phyloP scores from a whole-genome alignment of 2,797 vertebrate genomes.

The Microctenopoma stevenorrisi region DNA sequence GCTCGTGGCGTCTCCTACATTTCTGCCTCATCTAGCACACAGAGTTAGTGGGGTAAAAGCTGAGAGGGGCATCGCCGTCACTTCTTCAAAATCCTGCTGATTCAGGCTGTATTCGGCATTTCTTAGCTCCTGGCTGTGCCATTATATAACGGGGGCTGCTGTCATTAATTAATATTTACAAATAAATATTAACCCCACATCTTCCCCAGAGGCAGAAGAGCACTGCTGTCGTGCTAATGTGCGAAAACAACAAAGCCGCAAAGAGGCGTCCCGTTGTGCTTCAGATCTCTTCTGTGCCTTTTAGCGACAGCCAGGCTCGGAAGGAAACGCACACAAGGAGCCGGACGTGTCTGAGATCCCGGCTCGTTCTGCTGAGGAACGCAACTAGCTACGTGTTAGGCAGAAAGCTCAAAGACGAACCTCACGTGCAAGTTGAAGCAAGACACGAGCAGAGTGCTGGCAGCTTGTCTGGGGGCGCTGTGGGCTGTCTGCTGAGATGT shows the following conservation, averaged over 20 bases:
- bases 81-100: slow-evolving; percentile 56
- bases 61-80: slow-evolving; percentile 52
- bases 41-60: slow-evolving; percentile 50
- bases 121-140: slow-evolving; percentile 44
- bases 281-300: slow-evolving; percentile 51
- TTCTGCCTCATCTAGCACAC: slow-evolving; percentile 67
- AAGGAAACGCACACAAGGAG: slow-evolving; percentile 20
- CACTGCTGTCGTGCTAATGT: slow-evolving; percentile 65
- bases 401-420: slow-evolving; percentile 37
- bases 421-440: slow-evolving; percentile 37
- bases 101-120: slow-evolving; percentile 57
- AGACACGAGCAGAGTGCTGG: slow-evolving; percentile 58
- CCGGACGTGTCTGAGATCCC: slow-evolving; percentile 44
- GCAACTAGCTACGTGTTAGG: slow-evolving; percentile 39
- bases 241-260: slow-evolving; percentile 58
- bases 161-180: slow-evolving; percentile 81
- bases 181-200: slow-evolving; percentile 78
- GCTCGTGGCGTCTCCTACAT: slow-evolving; percentile 59
- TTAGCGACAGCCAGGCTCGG: slow-evolving; percentile 25
- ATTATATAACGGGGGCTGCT: slow-evolving; percentile 59
- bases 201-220: slow-evolving; percentile 55
- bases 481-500: slow-evolving; percentile 66
- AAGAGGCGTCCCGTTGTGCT: slow-evolving; percentile 48
- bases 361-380: slow-evolving; percentile 37
- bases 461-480: slow-evolving; percentile 53